phyloP scores from a whole-genome alignment of 1,140 invertebrate species.

The Drusus annulatus region DNA sequence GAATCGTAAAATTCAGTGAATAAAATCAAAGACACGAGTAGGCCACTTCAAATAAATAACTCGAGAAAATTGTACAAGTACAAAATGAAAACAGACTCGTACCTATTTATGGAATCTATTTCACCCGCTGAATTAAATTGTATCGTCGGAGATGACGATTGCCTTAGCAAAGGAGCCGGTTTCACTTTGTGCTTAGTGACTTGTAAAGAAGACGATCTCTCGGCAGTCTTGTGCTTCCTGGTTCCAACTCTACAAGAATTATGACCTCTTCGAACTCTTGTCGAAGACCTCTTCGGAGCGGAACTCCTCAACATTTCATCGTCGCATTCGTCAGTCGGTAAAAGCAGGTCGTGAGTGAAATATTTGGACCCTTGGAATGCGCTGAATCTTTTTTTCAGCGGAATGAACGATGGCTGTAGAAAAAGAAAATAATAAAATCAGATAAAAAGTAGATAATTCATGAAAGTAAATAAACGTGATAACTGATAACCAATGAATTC shows the following conservation, averaged over 20 bases:
- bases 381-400: constrained; percentile 43
- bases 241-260: constrained; percentile 6
- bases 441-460: no score
- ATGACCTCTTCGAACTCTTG: constrained; percentile 32
- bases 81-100: not conserved
- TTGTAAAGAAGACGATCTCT: constrained; percentile 61
- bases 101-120: constrained; percentile 26
- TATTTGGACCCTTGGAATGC: constrained; percentile 62
- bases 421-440: constrained; percentile 3
- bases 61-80: no score
- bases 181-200: constrained; percentile 54
- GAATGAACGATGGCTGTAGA: constrained; percentile 49
- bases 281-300: constrained; percentile 48
- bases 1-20: no score
- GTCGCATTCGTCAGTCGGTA: constrained; percentile 75
- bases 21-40: no score
- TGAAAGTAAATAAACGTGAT: no score
- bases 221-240: constrained; percentile 56
- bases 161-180: constrained; percentile 57
- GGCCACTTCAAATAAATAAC: no score
- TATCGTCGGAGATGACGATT: constrained; percentile 61
- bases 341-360: constrained; percentile 74
- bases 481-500: no score
- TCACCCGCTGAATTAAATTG: constrained; percentile 52
- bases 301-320: constrained; percentile 52